These are phyloP conservation scores for Rafetus swinhoei DNA, from an alignment of 2,113 vertebrate genomes.

Conservation along the genomic window DNA sequence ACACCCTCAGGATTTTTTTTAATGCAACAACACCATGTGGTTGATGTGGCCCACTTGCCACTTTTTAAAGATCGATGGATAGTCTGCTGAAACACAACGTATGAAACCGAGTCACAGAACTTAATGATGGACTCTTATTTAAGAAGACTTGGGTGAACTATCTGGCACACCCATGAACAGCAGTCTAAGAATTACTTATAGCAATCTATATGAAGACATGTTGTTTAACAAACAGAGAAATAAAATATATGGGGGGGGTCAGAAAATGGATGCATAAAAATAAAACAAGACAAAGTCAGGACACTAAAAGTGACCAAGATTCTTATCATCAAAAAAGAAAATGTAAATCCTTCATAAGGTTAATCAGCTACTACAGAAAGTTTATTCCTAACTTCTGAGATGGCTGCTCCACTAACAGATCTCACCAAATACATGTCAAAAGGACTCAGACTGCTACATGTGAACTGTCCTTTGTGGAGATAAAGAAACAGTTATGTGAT, in stretches of 20 bases:
- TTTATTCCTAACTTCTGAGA: constrained; percentile 27
- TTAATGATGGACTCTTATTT: background rate
- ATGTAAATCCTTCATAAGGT: background rate
- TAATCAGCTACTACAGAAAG: background rate
- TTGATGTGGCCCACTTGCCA: background rate
- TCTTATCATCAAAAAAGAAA: background rate
- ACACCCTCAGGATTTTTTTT: background rate
- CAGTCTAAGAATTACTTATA: background rate
- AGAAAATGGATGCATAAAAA: background rate
- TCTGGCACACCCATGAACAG: background rate
- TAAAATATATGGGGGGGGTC: background rate
- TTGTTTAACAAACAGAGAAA: background rate
- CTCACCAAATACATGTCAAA: background rate
- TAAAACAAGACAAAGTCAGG: background rate
- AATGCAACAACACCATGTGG: constrained; percentile 2
- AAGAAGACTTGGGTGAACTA: background rate
- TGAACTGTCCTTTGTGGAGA: background rate
- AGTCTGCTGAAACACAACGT: background rate
- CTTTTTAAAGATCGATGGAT: background rate
- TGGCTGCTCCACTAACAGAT: background rate
- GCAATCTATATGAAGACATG: background rate
- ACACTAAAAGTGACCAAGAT: background rate
- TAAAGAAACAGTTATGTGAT: constrained; percentile 42
- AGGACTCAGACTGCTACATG: constrained; percentile 28
- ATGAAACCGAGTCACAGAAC: background rate